Percentiles rank a stretch among this genome's conserved stretches.
Conservation (phyloP, 2,888 invertebrate genomes). For the Tetramorium bicarinatum region DNA sequence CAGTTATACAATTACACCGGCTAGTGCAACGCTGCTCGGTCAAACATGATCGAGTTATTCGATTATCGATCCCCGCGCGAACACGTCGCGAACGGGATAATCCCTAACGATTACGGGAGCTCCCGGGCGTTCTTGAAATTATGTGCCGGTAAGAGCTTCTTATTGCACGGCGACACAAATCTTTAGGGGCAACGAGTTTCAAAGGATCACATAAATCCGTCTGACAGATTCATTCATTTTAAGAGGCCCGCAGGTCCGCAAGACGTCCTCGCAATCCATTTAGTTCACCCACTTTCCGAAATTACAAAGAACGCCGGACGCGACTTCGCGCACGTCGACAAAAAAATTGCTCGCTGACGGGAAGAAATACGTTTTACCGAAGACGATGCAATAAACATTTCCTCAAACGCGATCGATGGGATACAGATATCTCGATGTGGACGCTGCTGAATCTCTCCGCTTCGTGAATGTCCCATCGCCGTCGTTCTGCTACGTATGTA, state of each 20-base stretch:
- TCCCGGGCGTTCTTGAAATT: constrained; percentile 21
- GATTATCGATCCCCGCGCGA: constrained; percentile 11
- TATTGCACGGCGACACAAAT: constrained; percentile 44
- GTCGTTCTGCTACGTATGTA: background rate
- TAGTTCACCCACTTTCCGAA: constrained; percentile 71
- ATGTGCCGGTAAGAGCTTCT: constrained; percentile 29
- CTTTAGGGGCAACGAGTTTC: constrained; percentile 54
- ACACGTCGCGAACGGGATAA: constrained; percentile 11
- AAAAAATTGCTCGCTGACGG: constrained; percentile 50
- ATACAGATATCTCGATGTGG: constrained; percentile 10
- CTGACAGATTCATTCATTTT: constrained; percentile 73
- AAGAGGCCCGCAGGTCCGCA: constrained; percentile 68
- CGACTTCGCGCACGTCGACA: constrained; percentile 49
- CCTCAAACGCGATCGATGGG: constrained; percentile 22
- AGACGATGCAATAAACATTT: constrained; percentile 54
- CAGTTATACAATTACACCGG: constrained; percentile 2
- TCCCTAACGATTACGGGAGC: constrained; percentile 3
- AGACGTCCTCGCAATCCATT: constrained; percentile 71
- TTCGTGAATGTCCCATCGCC: background rate
- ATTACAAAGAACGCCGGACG: constrained; percentile 64
- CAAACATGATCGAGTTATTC: constrained; percentile 4
- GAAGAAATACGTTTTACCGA: constrained; percentile 47
- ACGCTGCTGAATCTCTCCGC: background rate
- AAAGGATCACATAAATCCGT: constrained; percentile 70
- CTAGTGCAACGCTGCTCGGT: background rate